Evolutionary conservation across 2,888 invertebrate genomes (phyloP), one percentile per base, ranked within the genome.

Genomic region (Thymelicus sylvestris): DNA sequence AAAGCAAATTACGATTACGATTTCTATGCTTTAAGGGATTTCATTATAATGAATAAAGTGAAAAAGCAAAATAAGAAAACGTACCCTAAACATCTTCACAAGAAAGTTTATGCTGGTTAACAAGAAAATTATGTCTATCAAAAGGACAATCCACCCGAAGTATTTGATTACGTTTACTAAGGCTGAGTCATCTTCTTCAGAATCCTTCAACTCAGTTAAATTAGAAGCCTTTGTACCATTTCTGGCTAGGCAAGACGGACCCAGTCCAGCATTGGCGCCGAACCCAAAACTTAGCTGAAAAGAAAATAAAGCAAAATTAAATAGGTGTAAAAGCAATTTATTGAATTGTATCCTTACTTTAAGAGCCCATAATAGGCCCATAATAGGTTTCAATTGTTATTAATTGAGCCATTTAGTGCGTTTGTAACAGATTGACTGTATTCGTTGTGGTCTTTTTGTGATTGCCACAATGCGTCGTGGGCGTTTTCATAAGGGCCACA

Each of bases 251-350:
- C 88, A 89, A 0, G 87, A 86, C 3, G 83, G 80, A 0, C 86
- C 85, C 0, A 87, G 77, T 0, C 86, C 89, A 0, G 87, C 83
- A 55, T 89, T 88, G 6, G 84, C 79, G 2, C 88, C 88, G 44
- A 90, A 89, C n/a, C 87, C 91, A 52, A 89, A 89, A 69, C 83
- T 87, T 38, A 90, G 57, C 91, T 91, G 81, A 59, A 79, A 80
- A 67, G 66, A 68, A 57, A 48, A 19, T 62, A 66, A 7, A 15
- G 31, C 39, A 41, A 59, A 31, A 61, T n/a, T 15, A 62, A 52
- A 10, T 48, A 19, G n/a, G n/a, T n/a, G n/a, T 47, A 47, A 48
- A 24, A 38, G 31, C 24, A 66, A 65, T 13, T 44, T 4, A 12
- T 44, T 10, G 5, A 41, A 41, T 41, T 41, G 10, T 41, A 10